A percentile compares a stretch with the other conserved stretches of the same genome.
phyloP scores from a whole-genome alignment of 2,797 vertebrate genomes.

The Pseudochirops cupreus region DNA sequence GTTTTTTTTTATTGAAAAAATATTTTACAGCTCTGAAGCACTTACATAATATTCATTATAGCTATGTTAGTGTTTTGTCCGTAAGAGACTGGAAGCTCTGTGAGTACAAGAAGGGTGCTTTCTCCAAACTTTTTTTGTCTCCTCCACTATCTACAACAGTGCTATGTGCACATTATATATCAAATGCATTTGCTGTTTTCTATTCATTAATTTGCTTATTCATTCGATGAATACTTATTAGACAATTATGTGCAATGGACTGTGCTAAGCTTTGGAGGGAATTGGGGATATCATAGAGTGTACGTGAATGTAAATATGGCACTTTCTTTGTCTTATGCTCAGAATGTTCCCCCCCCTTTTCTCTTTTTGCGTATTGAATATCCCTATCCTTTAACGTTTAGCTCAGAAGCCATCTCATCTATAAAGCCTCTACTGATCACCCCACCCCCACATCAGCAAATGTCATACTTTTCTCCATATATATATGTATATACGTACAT shows the following conservation, averaged over 20 bases:
- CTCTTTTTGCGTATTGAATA: not conserved
- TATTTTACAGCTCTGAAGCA: not conserved
- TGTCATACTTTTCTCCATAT: not conserved
- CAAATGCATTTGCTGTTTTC: not conserved
- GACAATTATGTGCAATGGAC: constrained; percentile 3
- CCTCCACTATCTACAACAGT: not conserved
- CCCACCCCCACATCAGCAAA: not conserved
- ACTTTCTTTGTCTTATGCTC: not conserved
- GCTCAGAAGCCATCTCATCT: not conserved
- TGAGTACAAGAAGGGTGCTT: not conserved
- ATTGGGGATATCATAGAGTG: not conserved
- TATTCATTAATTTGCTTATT: not conserved
- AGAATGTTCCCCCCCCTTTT: not conserved
- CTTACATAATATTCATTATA: not conserved
- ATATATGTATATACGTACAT: no score
- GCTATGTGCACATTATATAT: not conserved
- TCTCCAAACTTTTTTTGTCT: not conserved
- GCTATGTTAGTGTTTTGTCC: not conserved
- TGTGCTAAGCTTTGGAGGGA: not conserved
- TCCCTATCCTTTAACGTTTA: not conserved
- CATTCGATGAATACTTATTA: constrained; percentile 19
- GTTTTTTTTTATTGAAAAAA: not conserved
- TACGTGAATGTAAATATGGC: not conserved
- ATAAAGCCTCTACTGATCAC: not conserved
- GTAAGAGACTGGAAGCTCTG: not conserved